These are phyloP conservation scores for Drosophila santomea DNA, from an alignment of 1,140 invertebrate species.

Conservation along the genomic window DNA sequence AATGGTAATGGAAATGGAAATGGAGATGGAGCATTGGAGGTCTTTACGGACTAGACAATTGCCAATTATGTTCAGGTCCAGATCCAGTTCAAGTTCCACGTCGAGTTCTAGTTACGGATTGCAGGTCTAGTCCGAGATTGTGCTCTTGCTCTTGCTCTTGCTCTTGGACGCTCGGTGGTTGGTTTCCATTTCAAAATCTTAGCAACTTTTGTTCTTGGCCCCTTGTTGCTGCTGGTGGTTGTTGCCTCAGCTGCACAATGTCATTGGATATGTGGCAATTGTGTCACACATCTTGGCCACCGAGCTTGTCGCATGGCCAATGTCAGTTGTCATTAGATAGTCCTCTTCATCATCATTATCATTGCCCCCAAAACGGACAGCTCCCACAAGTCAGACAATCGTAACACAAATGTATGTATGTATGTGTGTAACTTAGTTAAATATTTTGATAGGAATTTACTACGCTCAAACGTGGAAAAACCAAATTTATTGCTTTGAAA, in stretches of 20 bases:
- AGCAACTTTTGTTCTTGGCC: constrained; percentile 37
- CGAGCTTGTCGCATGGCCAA: constrained; percentile 48
- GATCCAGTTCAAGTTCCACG: constrained; percentile 59
- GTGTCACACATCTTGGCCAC: constrained; percentile 65
- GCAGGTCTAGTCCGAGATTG: constrained; percentile 10
- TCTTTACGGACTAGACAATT: constrained; percentile 52
- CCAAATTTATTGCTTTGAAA: background rate
- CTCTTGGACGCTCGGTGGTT: constrained; percentile 24
- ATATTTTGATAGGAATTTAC: background rate
- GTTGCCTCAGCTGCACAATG: constrained; percentile 1
- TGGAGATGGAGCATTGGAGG: constrained; percentile 21
- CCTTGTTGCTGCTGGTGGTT: background rate
- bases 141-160: constrained; percentile 23
- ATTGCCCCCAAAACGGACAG: constrained; percentile 2
- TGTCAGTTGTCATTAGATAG: constrained; percentile 74
- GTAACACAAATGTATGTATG: background rate
- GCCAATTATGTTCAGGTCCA: constrained; percentile 76
- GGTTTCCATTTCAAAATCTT: constrained; percentile 54
- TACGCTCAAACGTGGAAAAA: background rate
- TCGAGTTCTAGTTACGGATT: constrained; percentile 35
- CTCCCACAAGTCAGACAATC: constrained; percentile 17
- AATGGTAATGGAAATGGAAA: constrained; percentile 53
- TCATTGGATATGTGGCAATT: constrained; percentile 66
- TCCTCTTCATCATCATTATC: background rate
- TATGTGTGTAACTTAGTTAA: too few species aligned